These are phyloP conservation scores for Mellivora capensis DNA, from an alignment of 2,113 vertebrate species.

Conservation along the genomic window DNA sequence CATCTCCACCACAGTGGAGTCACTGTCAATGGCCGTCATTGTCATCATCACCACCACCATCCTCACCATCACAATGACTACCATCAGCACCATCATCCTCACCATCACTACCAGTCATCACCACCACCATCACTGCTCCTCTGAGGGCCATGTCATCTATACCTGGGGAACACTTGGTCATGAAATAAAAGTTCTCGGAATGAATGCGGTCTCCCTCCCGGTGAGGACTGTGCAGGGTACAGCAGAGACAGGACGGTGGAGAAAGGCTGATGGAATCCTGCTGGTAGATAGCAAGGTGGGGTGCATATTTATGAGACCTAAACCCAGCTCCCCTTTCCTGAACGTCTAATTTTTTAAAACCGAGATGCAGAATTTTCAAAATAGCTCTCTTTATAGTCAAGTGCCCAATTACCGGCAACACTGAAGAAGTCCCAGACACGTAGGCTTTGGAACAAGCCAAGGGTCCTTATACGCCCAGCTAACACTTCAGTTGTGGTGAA, in stretches of 20 bases:
- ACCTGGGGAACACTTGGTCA: too few species aligned
- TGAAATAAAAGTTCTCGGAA: background rate
- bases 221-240: background rate
- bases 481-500: background rate
- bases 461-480: background rate
- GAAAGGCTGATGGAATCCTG: background rate
- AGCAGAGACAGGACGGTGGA: background rate
- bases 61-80: too few species aligned
- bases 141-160: background rate
- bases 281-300: background rate
- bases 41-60: background rate
- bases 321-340: background rate
- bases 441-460: background rate
- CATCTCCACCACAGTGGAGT: accelerated
- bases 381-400: conserved; percentile 17
- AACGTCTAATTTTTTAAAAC: background rate
- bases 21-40: too few species aligned
- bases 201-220: background rate
- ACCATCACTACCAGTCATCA: background rate
- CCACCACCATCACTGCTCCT: background rate
- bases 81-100: background rate
- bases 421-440: background rate
- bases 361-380: background rate
- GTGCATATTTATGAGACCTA: background rate
- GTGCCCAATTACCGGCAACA: background rate